Conservation (phyloP, 2,797 vertebrate species). For the Takifugu rubripes region DNA sequence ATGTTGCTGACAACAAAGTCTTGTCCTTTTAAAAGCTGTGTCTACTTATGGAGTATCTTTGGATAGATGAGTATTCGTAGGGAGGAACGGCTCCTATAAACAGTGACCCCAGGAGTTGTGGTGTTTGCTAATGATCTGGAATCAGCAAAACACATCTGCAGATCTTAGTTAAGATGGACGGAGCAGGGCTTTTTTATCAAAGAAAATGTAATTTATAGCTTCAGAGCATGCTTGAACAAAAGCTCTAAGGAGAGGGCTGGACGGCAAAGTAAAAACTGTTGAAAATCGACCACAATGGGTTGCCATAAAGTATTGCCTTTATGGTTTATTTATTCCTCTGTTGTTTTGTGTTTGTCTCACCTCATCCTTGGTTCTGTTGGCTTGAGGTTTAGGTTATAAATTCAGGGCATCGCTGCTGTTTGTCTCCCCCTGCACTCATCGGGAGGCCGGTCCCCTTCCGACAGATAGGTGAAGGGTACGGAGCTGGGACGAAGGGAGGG, state of each 20-base stretch:
- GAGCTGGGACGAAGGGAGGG: slow-evolving; percentile 3
- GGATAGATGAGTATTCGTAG: no score
- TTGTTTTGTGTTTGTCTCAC: slow-evolving; percentile 39
- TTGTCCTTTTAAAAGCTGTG: no score
- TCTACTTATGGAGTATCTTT: no score
- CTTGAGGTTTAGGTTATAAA: slow-evolving; percentile 35
- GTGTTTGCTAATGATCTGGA: slow-evolving; percentile 22
- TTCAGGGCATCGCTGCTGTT: slow-evolving; percentile 43
- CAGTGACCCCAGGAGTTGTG: background rate
- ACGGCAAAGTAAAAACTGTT: slow-evolving; percentile 30
- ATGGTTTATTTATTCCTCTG: slow-evolving; percentile 10
- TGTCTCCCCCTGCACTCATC: slow-evolving; percentile 31
- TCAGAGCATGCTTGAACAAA: slow-evolving; percentile 14
- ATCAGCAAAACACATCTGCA: slow-evolving; percentile 18
- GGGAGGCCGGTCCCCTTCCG: slow-evolving; percentile 19
- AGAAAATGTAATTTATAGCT: slow-evolving; percentile 30
- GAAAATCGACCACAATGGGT: slow-evolving; percentile 10
- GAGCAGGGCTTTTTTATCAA: slow-evolving; percentile 7
- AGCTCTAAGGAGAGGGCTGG: slow-evolving; percentile 12
- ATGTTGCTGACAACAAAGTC: no score
- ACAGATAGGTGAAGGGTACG: slow-evolving; percentile 26
- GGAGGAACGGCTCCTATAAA: slow-evolving; percentile 9
- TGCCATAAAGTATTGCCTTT: slow-evolving; percentile 22
- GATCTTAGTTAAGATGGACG: slow-evolving; percentile 18
- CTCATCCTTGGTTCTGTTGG: slow-evolving; percentile 45